Evolutionary conservation across 2,113 vertebrate genomes (phyloP).

Genomic region (Apodemus sylvaticus): DNA sequence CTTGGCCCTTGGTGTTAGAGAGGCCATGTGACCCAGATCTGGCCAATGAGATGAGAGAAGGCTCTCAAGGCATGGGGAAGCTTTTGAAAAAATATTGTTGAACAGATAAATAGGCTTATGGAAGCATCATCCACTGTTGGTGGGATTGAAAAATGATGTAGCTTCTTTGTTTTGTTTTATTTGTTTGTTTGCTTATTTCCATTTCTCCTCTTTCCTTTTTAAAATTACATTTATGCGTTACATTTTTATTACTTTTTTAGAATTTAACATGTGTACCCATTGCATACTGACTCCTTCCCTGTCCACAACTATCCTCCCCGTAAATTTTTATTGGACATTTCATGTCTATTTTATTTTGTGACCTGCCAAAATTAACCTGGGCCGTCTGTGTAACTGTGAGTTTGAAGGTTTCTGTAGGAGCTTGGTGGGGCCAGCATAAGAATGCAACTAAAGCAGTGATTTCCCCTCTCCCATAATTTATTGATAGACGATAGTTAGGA

Average conservation of each 20-base stretch:
- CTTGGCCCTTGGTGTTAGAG: neutral
- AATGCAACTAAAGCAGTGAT: neutral
- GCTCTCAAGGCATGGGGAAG: fast-evolving
- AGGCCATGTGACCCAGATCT: neutral
- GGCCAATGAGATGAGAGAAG: neutral
- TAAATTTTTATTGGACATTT: neutral
- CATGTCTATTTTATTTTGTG: neutral
- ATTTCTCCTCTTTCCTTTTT: neutral
- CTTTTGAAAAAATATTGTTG: conserved; percentile 16
- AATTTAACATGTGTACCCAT: neutral
- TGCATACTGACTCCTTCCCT: neutral
- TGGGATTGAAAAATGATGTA: neutral
- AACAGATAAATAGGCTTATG: neutral
- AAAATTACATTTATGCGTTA: neutral
- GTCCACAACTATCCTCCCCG: neutral
- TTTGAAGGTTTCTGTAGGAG: neutral
- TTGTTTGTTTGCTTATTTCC: no score
- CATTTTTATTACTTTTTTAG: neutral
- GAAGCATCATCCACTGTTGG: neutral
- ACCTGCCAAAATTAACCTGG: neutral
- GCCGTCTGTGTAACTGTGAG: neutral
- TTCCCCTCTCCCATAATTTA: neutral
- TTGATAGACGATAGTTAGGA: neutral
- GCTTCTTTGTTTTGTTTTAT: neutral
- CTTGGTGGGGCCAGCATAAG: neutral